Evolutionary conservation across 2,113 vertebrate genomes (phyloP).

Genomic region (Malurus cyaneus): DNA sequence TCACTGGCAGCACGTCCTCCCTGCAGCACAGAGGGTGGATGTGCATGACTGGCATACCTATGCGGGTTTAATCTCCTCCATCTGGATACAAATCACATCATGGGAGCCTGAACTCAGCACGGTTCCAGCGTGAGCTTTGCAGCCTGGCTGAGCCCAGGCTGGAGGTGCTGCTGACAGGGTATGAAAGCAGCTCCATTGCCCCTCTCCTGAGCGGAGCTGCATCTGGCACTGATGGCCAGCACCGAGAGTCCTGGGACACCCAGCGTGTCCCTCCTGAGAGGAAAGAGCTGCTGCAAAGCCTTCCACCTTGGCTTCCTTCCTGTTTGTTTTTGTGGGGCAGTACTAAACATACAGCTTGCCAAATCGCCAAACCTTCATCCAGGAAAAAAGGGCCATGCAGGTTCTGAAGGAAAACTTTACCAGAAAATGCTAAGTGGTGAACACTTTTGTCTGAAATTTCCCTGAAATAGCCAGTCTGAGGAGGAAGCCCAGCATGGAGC

Average conservation of each 20-base stretch:
- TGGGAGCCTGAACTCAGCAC: neutral
- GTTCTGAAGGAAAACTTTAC: neutral
- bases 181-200: neutral
- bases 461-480: neutral
- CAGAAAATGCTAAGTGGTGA: neutral
- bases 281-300: neutral
- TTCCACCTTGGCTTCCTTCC: neutral
- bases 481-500: neutral
- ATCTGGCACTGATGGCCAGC: neutral
- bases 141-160: neutral
- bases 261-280: neutral
- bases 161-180: neutral
- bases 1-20: neutral
- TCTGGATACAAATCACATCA: neutral
- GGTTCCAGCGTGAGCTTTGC: neutral
- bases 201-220: neutral
- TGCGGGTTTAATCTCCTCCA: neutral
- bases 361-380: neutral
- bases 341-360: neutral
- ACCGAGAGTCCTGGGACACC: rapidly evolving
- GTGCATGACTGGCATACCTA: neutral
- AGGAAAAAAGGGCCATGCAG: neutral
- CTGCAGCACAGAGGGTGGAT: neutral
- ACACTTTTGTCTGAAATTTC: neutral
- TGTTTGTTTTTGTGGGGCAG: neutral